Base-by-base conservation (phyloP, 2,113 vertebrate species). In the Butorides virescens region DNA sequence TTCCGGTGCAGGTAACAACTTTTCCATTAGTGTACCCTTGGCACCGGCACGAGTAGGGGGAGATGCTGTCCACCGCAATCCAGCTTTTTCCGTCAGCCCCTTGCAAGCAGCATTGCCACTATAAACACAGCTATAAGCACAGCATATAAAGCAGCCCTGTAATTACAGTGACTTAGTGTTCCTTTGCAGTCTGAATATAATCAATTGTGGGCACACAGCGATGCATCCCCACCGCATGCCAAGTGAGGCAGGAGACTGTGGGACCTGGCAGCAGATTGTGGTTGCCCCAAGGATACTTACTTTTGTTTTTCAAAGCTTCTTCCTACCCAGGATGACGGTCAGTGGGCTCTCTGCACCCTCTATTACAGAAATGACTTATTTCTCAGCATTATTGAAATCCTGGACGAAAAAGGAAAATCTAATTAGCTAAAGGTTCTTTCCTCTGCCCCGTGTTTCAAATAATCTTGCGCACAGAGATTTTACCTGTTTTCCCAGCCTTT, bases 11-110 rank as follows among this genome's bases (percentile, higher is more conserved):
- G 39, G 22, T 17, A 52, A 49, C 15, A 42, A 9, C 18, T 61
- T n/a, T 71, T 55, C n/a, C 47, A 13, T 56, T 13, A 11, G 8
- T 11, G 5, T 19, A 56, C 1, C 22, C 44, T 61, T 39, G 52
- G 42, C 56, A 32, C 0, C 37, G 15, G 2, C 0, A 0, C 1
- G 10, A 34, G 39, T 9, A 56, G 9, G 5, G 5, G 23, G 30
- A 86, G 39, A 63, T 34, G 27, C 26, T 92, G 36, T 70, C 7
- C 52, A 36, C 36, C 68, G 49, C 49, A 72, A 3, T 39, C 52
- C 42, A 81, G 52, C n/a, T 85, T 77, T 62, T 55, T 56, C 53
- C 16, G 3, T 68, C 68, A 39, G 3, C 1, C 27, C 26, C 21
- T 86, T 66, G 27, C 34, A 79, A 86, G 44, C n/a, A 88, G 16